Conservation (phyloP, 2,113 vertebrate genomes). For the human (Homo sapiens) region GRCh38 chr2:182968001-182968500, state of each 20-base stretch:
- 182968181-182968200: not conserved
- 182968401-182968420: not conserved
- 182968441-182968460: not conserved
- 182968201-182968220: not conserved
- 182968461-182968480: not conserved
- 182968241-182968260: not conserved
- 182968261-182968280: not conserved
- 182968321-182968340: not conserved
- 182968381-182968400: not conserved
- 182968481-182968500: not conserved
- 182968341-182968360: not conserved
- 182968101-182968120: not conserved
- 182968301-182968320: not conserved
- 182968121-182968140: constrained; percentile 1
- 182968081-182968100: not conserved
- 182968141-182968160: not conserved
- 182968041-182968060: not conserved
- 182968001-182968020: not conserved
- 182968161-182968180: not conserved
- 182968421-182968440: not conserved
- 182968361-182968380: not conserved
- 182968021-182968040: not conserved
- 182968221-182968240: not conserved
- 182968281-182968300: not conserved
- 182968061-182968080: not conserved